These are phyloP conservation scores for Xyrauchen texanus DNA, from an alignment of 2,113 vertebrate species.

Conservation along the genomic window DNA sequence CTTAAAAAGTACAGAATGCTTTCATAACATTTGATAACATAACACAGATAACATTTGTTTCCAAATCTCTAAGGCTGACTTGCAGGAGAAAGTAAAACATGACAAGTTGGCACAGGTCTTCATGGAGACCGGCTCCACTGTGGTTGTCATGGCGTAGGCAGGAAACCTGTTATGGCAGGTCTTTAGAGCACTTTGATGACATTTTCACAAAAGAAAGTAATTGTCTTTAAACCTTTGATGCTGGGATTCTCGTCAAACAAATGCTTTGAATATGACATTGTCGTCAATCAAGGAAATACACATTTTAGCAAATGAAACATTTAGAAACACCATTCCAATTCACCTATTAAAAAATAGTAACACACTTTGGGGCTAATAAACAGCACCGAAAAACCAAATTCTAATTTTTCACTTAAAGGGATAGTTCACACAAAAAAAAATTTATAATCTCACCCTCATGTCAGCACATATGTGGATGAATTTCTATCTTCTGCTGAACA, in stretches of 20 bases:
- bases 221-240: neutral
- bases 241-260: neutral
- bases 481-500: no score
- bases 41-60: neutral
- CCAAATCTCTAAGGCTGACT: constrained; percentile 19
- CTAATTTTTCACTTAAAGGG: neutral
- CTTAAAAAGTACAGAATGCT: no score
- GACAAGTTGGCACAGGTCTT: constrained; percentile 49
- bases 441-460: no score
- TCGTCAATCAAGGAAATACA: neutral
- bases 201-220: constrained; percentile 13
- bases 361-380: no score
- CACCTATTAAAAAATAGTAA: neutral
- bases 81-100: constrained; percentile 34
- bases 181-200: constrained; percentile 16
- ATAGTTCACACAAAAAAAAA: no score
- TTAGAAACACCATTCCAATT: neutral
- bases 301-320: neutral
- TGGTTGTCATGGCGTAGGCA: constrained; percentile 16
- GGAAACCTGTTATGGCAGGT: constrained; percentile 26
- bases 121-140: neutral
- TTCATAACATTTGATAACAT: no score
- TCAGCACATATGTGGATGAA: no score
- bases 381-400: neutral
- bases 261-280: neutral